These are phyloP conservation scores for Cheirogaleus medius DNA, from an alignment of 2,113 vertebrate genomes.

Conservation along the genomic window DNA sequence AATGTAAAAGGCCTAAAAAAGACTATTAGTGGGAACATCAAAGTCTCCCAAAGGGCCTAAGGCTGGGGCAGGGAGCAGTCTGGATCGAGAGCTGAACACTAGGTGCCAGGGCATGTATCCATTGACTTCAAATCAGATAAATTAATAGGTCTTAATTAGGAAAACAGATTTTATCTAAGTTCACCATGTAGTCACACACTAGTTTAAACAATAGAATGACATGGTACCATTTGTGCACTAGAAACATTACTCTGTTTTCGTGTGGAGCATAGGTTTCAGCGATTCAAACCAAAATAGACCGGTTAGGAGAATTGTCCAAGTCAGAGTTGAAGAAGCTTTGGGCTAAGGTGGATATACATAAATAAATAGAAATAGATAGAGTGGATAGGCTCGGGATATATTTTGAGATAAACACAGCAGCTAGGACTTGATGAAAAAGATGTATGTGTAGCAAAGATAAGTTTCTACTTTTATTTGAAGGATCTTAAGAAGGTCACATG, in stretches of 20 bases:
- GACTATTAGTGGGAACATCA: background rate
- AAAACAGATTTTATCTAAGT: background rate
- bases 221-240: background rate
- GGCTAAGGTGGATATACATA: background rate
- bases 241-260: background rate
- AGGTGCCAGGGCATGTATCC: background rate
- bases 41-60: background rate
- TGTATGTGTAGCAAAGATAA: background rate
- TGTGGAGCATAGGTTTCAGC: background rate
- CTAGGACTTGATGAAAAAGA: background rate
- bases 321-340: background rate
- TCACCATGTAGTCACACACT: background rate
- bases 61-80: rapidly evolving
- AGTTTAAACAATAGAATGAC: background rate
- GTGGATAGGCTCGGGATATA: background rate
- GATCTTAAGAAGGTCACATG: background rate
- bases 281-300: background rate
- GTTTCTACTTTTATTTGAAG: background rate
- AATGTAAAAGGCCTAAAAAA: background rate
- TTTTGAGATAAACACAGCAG: background rate
- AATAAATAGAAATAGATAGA: background rate
- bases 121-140: background rate
- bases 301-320: background rate
- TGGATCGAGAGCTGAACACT: too few species aligned
- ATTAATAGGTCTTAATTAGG: background rate